A percentile compares a stretch with the other conserved stretches of the same genome.
These are phyloP conservation scores for Pemphredon lugubris DNA, from an alignment of 2,888 invertebrate species.

Conservation along the genomic window DNA sequence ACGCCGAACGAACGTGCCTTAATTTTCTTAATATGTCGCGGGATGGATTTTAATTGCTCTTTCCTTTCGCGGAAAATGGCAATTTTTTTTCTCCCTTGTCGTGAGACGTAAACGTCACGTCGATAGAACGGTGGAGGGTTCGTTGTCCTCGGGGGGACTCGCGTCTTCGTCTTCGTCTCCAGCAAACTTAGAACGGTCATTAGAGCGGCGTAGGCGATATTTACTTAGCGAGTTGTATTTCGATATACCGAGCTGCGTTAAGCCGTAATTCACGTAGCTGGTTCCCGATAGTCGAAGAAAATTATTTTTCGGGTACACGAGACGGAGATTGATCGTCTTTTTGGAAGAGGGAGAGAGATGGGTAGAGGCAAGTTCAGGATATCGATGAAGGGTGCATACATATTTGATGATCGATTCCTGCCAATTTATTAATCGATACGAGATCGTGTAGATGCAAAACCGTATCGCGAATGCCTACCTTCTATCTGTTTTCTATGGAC, in stretches of 20 bases:
- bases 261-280: constrained; percentile 8
- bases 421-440: no score
- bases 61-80: background rate
- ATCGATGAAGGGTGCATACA: no score
- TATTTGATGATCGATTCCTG: no score
- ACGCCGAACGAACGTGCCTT: no score
- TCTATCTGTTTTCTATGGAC: no score
- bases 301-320: constrained; percentile 5
- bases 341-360: background rate
- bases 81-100: constrained; percentile 14
- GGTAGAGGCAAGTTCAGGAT: no score
- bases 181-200: constrained; percentile 75
- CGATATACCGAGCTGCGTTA: constrained; percentile 25
- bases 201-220: constrained; percentile 66
- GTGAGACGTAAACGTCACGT: constrained; percentile 32
- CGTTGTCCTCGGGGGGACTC: constrained; percentile 61
- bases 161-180: constrained; percentile 65
- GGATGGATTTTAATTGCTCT: background rate
- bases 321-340: background rate
- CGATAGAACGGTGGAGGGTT: constrained; percentile 56
- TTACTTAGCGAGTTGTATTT: constrained; percentile 55
- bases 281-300: constrained; percentile 16
- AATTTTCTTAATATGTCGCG: no score
- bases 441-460: no score
- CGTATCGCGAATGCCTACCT: no score